Conservation (phyloP, 37 sponge, comb jelly and placozoan species). For the Agelas oroides region DNA sequence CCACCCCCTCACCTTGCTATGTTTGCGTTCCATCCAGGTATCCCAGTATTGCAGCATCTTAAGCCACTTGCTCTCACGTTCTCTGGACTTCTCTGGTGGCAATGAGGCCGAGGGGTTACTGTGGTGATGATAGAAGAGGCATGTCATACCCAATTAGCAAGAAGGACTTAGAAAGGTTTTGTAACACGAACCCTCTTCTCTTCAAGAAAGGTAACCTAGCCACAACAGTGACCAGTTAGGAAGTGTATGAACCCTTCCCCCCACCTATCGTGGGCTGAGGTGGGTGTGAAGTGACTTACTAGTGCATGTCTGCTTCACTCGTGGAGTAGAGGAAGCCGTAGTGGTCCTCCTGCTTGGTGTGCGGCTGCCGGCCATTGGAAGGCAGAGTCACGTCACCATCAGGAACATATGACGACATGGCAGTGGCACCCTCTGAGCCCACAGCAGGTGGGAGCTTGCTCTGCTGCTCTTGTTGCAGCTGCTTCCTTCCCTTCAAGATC, state of each 20-base stretch:
- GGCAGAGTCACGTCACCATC: background rate
- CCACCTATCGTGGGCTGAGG: no score
- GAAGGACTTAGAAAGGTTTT: no score
- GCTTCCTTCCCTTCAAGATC: background rate
- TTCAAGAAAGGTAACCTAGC: no score
- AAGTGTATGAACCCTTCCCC: no score
- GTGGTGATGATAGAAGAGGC: background rate
- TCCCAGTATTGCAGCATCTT: constrained; percentile 87
- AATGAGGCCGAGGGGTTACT: constrained; percentile 48
- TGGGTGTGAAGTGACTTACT: constrained; percentile 58
- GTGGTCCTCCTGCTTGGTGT: constrained; percentile 54
- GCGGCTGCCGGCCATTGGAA: constrained; percentile 16
- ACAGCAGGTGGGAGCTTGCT: constrained; percentile 1
- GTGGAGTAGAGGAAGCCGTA: constrained; percentile 67
- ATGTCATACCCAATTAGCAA: no score
- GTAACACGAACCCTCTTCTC: no score
- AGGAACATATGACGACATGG: background rate
- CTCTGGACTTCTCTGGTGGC: constrained; percentile 49
- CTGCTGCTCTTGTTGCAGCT: background rate
- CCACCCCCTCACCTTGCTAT: constrained; percentile 44
- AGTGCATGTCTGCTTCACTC: constrained; percentile 42
- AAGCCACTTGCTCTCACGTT: constrained; percentile 90
- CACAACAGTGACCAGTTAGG: no score
- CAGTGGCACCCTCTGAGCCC: constrained; percentile 1
- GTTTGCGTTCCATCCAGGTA: constrained; percentile 58